phyloP scores from a whole-genome alignment of 1,140 invertebrate species.

The Bacillus rossius region DNA sequence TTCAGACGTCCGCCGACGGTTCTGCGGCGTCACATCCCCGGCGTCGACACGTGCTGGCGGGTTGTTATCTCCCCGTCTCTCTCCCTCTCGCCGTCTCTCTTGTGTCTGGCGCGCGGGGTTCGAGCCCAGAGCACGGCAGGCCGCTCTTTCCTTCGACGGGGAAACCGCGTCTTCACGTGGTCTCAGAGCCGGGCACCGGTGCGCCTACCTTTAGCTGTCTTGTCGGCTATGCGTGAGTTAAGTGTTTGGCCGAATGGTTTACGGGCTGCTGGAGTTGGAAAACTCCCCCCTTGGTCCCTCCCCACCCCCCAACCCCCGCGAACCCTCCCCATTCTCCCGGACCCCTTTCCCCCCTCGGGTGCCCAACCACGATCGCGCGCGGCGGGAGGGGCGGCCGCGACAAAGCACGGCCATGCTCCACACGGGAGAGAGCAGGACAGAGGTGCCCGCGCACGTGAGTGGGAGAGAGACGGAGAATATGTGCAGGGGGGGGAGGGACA shows the following conservation, averaged over 20 bases:
- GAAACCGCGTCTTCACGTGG: too few relatives aligned
- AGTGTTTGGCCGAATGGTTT: constrained; percentile 49
- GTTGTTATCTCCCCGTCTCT: too few relatives aligned
- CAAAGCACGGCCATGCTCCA: constrained; percentile 18
- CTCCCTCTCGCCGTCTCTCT: too few relatives aligned
- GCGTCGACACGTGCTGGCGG: too few relatives aligned
- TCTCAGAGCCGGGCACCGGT: not conserved
- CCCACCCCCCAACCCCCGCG: not conserved
- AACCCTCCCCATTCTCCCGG: constrained; percentile 11
- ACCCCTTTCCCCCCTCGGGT: constrained; percentile 15
- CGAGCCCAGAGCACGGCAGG: too few relatives aligned
- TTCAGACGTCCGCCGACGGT: too few relatives aligned
- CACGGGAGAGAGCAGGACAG: constrained; percentile 1
- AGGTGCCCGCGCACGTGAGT: too few relatives aligned
- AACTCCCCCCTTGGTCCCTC: not conserved
- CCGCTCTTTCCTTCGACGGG: too few relatives aligned
- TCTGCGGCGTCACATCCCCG: too few relatives aligned
- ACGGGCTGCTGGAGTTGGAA: constrained; percentile 35
- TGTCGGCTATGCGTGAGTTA: constrained; percentile 51
- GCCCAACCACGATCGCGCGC: constrained; percentile 8
- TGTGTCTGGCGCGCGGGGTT: too few relatives aligned
- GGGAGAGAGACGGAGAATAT: constrained; percentile 20
- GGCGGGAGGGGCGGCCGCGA: constrained; percentile 14
- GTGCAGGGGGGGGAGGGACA: constrained; percentile 28
- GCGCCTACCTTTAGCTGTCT: constrained; percentile 38